phyloP scores from a whole-genome alignment of 2,888 invertebrate species.

The Palloptera scutellata region DNA sequence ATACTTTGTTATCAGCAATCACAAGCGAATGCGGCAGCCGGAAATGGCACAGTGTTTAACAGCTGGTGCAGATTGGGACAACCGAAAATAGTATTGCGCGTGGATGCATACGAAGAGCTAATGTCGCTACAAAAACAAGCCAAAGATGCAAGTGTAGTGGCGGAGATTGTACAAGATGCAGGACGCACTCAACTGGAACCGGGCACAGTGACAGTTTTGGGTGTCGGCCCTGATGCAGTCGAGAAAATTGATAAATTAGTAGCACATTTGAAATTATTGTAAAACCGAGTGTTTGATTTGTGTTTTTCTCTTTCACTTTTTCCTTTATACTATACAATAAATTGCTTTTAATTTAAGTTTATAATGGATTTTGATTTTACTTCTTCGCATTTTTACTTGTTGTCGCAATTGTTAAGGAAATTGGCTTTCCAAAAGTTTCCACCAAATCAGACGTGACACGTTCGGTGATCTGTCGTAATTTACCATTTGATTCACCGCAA shows the following conservation, averaged over 20 bases:
- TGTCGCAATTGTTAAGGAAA: slow-evolving; percentile 61
- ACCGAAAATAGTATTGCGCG: slow-evolving; percentile 77
- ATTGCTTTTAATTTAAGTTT: no score
- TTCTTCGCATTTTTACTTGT: slow-evolving; percentile 19
- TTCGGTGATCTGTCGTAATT: slow-evolving; percentile 75
- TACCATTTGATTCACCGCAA: slow-evolving; percentile 74
- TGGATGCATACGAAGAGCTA: slow-evolving; percentile 55
- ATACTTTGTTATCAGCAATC: slow-evolving; percentile 72
- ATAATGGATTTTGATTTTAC: neutral
- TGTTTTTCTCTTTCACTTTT: no score
- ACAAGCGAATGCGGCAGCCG: slow-evolving; percentile 44
- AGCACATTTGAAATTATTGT: slow-evolving; percentile 71
- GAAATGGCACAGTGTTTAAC: slow-evolving; percentile 59
- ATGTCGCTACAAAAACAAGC: slow-evolving; percentile 64
- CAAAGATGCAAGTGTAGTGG: slow-evolving; percentile 64
- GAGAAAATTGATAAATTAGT: slow-evolving; percentile 70
- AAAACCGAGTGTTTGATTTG: neutral
- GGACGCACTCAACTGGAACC: slow-evolving; percentile 75
- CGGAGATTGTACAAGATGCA: slow-evolving; percentile 74
- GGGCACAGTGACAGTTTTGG: slow-evolving; percentile 76
- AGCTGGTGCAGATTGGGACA: slow-evolving; percentile 75
- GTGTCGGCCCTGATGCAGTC: slow-evolving; percentile 75
- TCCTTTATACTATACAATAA: no score
- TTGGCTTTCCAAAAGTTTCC: slow-evolving; percentile 71
- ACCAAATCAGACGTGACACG: slow-evolving; percentile 71